phyloP scores from a whole-genome alignment of 2,113 vertebrate genomes.

The Dicaeum eximium region DNA sequence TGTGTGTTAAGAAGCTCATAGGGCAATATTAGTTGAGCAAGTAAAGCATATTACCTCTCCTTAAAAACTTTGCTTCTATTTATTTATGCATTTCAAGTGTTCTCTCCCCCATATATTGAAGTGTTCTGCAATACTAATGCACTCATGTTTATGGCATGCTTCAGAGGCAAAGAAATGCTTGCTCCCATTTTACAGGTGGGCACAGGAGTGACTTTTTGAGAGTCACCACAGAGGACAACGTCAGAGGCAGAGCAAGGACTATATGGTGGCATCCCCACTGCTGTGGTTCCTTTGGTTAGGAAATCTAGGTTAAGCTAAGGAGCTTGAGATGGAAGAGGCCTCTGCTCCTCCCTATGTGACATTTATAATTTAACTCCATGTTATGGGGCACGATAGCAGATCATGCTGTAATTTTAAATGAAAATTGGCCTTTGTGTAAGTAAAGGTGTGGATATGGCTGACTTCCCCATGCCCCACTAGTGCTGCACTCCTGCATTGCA shows the following conservation, averaged over 20 bases:
- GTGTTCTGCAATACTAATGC: neutral
- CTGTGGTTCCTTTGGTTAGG: neutral
- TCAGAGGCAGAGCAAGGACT: neutral
- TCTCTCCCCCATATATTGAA: neutral
- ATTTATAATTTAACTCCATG: neutral
- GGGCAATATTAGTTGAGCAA: neutral
- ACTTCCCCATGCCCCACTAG: neutral
- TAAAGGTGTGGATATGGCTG: neutral
- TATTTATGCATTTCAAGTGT: neutral
- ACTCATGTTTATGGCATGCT: neutral
- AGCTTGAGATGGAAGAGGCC: neutral
- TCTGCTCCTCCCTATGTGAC: neutral
- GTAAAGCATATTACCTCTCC: neutral
- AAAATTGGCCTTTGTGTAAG: neutral
- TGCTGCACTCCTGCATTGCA: rapidly evolving
- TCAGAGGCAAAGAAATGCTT: neutral
- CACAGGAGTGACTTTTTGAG: neutral
- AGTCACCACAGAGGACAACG: neutral
- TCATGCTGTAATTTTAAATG: neutral
- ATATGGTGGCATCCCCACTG: neutral
- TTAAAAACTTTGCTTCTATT: neutral
- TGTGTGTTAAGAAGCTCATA: neutral
- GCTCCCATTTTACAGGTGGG: neutral
- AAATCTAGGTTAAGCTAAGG: neutral
- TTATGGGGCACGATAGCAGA: neutral